These are phyloP conservation scores for Troglohyphantes excavatus DNA, from an alignment of 2,888 invertebrate species.

Conservation along the genomic window DNA sequence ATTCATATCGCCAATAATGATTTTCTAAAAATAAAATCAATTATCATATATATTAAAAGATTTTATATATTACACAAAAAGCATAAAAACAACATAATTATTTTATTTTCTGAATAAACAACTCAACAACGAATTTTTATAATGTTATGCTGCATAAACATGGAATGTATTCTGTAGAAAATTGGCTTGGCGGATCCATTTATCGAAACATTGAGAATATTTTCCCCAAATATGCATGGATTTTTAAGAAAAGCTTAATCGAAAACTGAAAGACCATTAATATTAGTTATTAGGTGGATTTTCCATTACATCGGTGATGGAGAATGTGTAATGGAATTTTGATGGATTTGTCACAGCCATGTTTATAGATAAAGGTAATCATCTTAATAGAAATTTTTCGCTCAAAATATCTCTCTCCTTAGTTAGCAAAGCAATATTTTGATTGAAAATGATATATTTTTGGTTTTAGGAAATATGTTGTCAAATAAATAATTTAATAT, in stretches of 20 bases:
- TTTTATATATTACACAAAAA: background rate
- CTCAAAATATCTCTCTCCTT: no score
- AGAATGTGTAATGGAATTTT: conserved; percentile 48
- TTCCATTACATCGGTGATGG: conserved; percentile 6
- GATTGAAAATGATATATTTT: no score
- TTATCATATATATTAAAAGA: background rate
- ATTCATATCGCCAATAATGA: background rate
- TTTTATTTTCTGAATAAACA: background rate
- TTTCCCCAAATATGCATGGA: background rate
- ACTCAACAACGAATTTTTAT: background rate
- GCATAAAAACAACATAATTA: background rate
- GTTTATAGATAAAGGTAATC: background rate
- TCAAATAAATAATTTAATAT: no score
- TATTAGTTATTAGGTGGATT: conserved; percentile 48
- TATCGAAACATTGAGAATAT: conserved; percentile 2
- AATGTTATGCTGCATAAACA: background rate
- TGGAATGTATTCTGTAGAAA: background rate
- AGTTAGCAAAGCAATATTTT: no score
- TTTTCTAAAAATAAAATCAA: background rate
- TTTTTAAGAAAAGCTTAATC: conserved; percentile 26
- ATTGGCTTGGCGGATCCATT: conserved; percentile 6
- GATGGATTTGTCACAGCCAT: conserved; percentile 19
- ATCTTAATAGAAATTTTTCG: no score
- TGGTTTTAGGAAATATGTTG: no score
- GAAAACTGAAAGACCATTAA: conserved; percentile 43